Evolutionary conservation across 2,113 vertebrate species (phyloP), one percentile per base, ranked within the genome.

Genomic region (Neodon shergylaensis): DNA sequence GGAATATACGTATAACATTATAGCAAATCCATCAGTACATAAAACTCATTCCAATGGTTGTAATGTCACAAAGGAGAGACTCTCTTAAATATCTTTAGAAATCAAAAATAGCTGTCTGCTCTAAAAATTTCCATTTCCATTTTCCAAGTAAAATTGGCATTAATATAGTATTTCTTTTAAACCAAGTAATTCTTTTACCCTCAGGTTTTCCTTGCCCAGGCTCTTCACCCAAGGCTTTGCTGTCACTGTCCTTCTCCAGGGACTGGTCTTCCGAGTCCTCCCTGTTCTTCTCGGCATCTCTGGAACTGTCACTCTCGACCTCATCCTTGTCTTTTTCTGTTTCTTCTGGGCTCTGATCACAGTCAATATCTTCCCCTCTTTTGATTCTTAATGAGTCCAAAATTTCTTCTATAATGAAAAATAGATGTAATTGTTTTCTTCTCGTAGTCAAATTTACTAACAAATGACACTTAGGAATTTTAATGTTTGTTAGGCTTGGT

Each of bases 311-410:
- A 89, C 97, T 98, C 96, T 99, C 98, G 88, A 54, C 90, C 42
- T 99, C 99, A 91, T 95, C 95, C 93, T 98, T 98, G 19, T 98
- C 98, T 95, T 98, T 99, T 95, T 98, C 98, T 1, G 72, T 97
- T 97, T 99, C 99, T 95, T 99, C 99, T 16, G 98, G 96, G 42
- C 47, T 98, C 97, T 98, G 99, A 95, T 98, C 98, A 98, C 99
- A 99, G 97, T 99, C 99, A 90, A 98, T 98, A 74, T 99, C 98
- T 92, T 88, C 86, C 52, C 99, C 99, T 97, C 98, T 98, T 96
- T 97, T 98, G 94, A 98, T 95, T 98, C 99, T 99, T 98, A 99
- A 84, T 73, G 98, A 94, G 74, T 99, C 99, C 98, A 98, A 94
- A 97, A 99, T 98, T 97, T 99, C 99, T 89, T 99, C 99, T 97